A percentile compares a stretch with the other conserved stretches of the same genome.
Evolutionary conservation across 2,888 invertebrate genomes (phyloP).

Genomic region (Microctonus hyperodae): DNA sequence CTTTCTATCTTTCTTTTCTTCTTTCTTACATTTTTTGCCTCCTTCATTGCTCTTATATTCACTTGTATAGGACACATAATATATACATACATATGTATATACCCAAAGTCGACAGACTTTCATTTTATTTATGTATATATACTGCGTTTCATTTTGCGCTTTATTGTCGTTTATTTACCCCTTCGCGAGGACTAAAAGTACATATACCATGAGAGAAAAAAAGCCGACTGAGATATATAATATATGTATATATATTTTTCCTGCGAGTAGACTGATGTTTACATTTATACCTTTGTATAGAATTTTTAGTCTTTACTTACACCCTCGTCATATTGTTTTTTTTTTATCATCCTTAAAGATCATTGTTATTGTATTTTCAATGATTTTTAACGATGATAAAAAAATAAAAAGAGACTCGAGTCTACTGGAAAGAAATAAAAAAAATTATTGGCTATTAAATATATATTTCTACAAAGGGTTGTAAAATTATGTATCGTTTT

Average conservation of each 20-base stretch:
- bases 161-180: conserved; percentile 10
- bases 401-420: too few species aligned
- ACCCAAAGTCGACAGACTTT: neutral
- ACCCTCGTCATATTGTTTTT: neutral
- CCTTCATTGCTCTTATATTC: neutral
- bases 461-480: too few species aligned
- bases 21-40: neutral
- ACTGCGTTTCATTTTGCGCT: neutral
- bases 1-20: neutral
- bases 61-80: neutral
- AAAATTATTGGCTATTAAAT: too few species aligned
- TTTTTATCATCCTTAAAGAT: too few species aligned
- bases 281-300: neutral
- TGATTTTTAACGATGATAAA: too few species aligned
- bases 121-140: neutral
- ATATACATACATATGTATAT: too few species aligned
- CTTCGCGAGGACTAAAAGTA: neutral
- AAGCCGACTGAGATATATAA: too few species aligned
- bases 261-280: neutral
- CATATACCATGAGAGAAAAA: neutral
- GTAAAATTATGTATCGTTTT: too few species aligned
- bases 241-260: too few species aligned
- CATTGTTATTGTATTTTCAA: too few species aligned
- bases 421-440: too few species aligned
- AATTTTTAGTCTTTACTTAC: neutral